A percentile compares a stretch with the other conserved stretches of the same genome.
These are phyloP conservation scores for Dendrocincla tyrannina DNA, from an alignment of 2,797 vertebrate species.

Conservation along the genomic window DNA sequence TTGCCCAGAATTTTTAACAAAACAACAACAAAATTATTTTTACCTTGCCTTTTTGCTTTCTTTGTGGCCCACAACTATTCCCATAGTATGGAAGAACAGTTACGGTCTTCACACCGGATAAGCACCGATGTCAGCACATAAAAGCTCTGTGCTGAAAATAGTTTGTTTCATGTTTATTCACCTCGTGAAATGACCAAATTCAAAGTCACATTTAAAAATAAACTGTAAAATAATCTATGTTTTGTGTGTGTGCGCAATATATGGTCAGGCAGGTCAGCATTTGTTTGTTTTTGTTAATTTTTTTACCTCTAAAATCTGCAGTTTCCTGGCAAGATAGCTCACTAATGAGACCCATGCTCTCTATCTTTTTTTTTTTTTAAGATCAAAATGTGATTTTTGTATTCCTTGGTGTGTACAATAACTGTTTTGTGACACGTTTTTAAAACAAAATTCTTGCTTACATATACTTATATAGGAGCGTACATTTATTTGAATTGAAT, in stretches of 20 bases:
- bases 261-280: not conserved
- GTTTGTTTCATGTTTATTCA: slow-evolving; percentile 38
- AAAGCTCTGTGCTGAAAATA: slow-evolving; percentile 11
- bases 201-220: not conserved
- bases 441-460: not conserved
- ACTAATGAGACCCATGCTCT: not conserved
- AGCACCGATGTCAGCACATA: not conserved
- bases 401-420: not conserved
- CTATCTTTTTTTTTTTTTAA: not conserved
- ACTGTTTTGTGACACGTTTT: not conserved
- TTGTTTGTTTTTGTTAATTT: not conserved
- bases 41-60: not conserved
- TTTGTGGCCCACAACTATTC: not conserved
- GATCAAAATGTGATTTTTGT: not conserved
- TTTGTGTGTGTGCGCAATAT: not conserved
- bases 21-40: not conserved
- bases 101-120: not conserved
- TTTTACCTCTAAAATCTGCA: not conserved
- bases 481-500: not conserved
- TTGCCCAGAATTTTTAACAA: not conserved
- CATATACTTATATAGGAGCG: not conserved
- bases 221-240: not conserved
- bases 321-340: not conserved
- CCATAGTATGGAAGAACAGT: not conserved
- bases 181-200: slow-evolving; percentile 11